phyloP scores from a whole-genome alignment of 1,140 invertebrate genomes.

The Hydropsyche tenuis region DNA sequence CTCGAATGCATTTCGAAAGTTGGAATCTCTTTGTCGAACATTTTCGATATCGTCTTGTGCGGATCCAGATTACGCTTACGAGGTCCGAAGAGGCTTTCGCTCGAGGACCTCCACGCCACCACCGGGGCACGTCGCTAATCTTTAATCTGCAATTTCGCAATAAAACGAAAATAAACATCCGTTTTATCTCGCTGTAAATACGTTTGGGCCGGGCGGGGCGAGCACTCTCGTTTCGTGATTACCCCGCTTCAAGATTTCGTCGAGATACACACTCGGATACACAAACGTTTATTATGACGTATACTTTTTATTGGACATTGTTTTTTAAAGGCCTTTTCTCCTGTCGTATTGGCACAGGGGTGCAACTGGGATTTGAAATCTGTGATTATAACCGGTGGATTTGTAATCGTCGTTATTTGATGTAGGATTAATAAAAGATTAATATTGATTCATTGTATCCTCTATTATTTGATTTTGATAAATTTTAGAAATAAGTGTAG shows the following conservation, averaged over 20 bases:
- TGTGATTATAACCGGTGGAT: too few species aligned
- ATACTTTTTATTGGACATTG: slow-evolving; percentile 50
- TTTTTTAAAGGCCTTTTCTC: slow-evolving; percentile 42
- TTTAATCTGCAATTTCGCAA: slow-evolving; percentile 46
- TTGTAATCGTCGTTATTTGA: too few species aligned
- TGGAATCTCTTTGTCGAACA: too few species aligned
- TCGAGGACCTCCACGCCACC: neutral
- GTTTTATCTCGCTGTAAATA: slow-evolving; percentile 39
- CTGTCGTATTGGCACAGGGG: too few species aligned
- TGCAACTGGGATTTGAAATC: neutral
- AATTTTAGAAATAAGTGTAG: too few species aligned
- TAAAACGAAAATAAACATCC: slow-evolving; percentile 49
- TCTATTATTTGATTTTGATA: too few species aligned
- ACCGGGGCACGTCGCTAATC: slow-evolving; percentile 31
- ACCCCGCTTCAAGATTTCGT: slow-evolving; percentile 31
- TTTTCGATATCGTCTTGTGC: too few species aligned
- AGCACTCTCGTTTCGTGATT: slow-evolving; percentile 40
- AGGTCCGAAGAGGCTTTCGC: neutral
- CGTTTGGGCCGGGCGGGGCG: slow-evolving; percentile 18
- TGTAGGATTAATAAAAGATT: too few species aligned
- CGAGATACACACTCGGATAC: slow-evolving; percentile 20
- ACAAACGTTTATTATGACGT: slow-evolving; percentile 47
- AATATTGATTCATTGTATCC: too few species aligned
- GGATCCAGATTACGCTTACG: neutral
- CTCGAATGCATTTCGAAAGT: too few species aligned